Evolutionary conservation across 2,113 vertebrate species (phyloP), one percentile per base, ranked within the genome.

Genomic region (Albula glossodonta): DNA sequence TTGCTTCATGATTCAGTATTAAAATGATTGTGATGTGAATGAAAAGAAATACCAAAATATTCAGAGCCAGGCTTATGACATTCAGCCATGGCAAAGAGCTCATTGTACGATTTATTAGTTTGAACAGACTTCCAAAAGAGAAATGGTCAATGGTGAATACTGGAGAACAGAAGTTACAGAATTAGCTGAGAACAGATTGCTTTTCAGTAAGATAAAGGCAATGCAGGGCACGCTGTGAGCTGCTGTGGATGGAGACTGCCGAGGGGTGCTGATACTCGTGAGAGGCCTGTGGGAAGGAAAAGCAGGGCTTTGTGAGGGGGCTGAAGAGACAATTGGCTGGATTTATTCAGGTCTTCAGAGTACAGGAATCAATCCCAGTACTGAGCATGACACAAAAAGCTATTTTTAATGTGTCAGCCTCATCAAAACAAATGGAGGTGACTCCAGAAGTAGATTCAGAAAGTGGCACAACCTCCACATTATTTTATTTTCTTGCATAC

Each of bases 121-220:
- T 25, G 22, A 12, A 17, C 17, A 79, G 52, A 80, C 48, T 85
- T 85, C 60, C 22, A 41, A 80, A 81, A 81, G 48, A 53, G 84
- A 66, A 13, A 7, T 22, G 48, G 78, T 79, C 70, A 56, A 31
- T 17, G 41, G 63, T 51, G 51, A 56, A 70, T 70, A 12, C 51
- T 10, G n/a, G 19, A 13, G 4, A 22, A 51, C 11, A 63, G 22
- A 66, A 66, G 84, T 66, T 22, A 3, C 41, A 25, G 56, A 49
- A 80, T 50, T 80, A 51, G 53, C 84, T n/a, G 78, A n/a, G 53
- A 63, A 79, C 84, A 80, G 84, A 85, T 80, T 48, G 84, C 84
- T 80, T 85, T 85, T 80, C 56, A 79, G 48, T 50, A 19, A 81
- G 52, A 85, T 52, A 80, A 81, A 85, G 84, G 84, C 78, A 41